These are phyloP conservation scores for Catagonus wagneri DNA, from an alignment of 2,113 vertebrate genomes.

Conservation along the genomic window DNA sequence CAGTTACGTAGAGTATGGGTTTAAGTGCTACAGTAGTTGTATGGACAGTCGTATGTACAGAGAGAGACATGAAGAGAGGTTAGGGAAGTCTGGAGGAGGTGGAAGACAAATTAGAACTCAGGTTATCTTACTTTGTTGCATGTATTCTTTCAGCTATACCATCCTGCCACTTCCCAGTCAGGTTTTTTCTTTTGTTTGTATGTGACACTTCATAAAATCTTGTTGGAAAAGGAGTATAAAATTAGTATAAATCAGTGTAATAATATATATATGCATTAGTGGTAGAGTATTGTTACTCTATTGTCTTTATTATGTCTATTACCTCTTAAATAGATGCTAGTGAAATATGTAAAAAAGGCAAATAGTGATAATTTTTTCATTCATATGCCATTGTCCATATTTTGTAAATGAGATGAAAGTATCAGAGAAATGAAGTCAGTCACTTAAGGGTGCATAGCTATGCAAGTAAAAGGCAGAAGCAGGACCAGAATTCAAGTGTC, in stretches of 20 bases:
- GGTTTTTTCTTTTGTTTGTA: slow-evolving; percentile 31
- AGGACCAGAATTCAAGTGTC: not conserved
- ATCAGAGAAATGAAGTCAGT: slow-evolving; percentile 24
- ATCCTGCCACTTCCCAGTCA: not conserved
- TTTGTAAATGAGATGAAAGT: slow-evolving; percentile 49
- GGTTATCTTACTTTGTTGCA: not conserved
- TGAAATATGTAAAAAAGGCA: slow-evolving; percentile 37
- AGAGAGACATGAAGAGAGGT: not conserved
- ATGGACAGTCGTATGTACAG: not conserved
- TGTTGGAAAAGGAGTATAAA: slow-evolving; percentile 30
- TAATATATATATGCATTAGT: not conserved
- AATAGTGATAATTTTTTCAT: slow-evolving; percentile 30
- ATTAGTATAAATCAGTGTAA: not conserved
- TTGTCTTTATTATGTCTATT: not conserved
- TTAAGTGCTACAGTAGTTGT: slow-evolving; percentile 15
- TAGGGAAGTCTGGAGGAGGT: not conserved
- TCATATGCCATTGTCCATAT: not conserved
- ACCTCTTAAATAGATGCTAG: not conserved
- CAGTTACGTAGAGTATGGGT: not conserved
- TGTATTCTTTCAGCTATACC: slow-evolving; percentile 33
- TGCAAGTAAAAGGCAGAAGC: slow-evolving; percentile 11
- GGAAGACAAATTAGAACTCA: not conserved
- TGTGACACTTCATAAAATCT: not conserved
- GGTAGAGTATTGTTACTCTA: not conserved
- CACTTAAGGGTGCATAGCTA: not conserved